These are phyloP conservation scores for Zingel zingel DNA, from an alignment of 2,113 vertebrate genomes.

Conservation along the genomic window DNA sequence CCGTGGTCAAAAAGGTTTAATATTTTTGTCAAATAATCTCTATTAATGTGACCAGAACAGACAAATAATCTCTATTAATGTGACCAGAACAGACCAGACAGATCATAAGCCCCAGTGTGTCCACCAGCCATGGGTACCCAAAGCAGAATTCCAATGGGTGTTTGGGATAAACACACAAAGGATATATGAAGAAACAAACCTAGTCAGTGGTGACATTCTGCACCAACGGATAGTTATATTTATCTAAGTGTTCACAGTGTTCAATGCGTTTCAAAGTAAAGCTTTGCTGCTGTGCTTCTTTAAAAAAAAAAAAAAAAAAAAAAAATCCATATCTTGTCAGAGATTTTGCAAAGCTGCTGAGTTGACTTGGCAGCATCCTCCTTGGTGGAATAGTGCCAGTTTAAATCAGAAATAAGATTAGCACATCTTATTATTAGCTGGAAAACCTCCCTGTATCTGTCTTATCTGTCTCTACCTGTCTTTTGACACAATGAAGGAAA, in stretches of 20 bases:
- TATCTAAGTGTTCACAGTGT: neutral
- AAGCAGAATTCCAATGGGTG: neutral
- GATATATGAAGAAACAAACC: no score
- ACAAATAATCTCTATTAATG: neutral
- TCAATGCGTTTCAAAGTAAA: neutral
- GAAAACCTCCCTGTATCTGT: conserved; percentile 25
- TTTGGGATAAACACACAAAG: neutral
- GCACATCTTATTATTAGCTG: conserved; percentile 35
- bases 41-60: neutral
- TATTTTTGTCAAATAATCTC: neutral
- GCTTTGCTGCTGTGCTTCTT: neutral
- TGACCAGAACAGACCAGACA: neutral
- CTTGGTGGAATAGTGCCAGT: conserved; percentile 28
- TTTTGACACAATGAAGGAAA: neutral
- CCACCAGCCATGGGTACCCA: neutral
- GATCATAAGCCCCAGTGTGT: neutral
- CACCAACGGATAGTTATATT: neutral
- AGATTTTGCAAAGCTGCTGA: conserved; percentile 39
- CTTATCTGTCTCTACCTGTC: conserved; percentile 27
- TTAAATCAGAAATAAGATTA: conserved; percentile 61
- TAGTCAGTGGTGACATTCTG: neutral
- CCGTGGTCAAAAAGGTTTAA: neutral
- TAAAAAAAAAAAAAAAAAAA: no score
- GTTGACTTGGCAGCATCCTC: conserved; percentile 41
- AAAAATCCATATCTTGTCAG: no score